Base-by-base conservation (phyloP, 53 echinoderm and acorn worm genomes). In the Apostichopus leukothele region DNA sequence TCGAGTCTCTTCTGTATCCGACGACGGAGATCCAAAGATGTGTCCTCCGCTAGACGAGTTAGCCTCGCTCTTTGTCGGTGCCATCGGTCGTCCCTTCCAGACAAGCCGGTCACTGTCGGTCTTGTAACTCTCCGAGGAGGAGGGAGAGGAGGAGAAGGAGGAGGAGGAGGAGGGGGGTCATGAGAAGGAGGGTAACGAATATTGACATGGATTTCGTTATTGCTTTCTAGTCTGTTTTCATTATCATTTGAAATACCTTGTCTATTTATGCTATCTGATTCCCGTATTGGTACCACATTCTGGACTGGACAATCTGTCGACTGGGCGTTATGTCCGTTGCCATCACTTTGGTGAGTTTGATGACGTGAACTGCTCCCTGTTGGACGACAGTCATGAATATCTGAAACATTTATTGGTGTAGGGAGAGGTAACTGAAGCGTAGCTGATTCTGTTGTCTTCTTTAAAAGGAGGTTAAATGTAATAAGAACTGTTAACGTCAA, bases 1-100 rank as follows among this genome's bases (percentile, higher is more conserved):
- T 53, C 52, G 50, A 79, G 79, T 18, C 18, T 79, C 5, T 16
- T 53, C 51, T 53, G 51, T 79, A 79, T 79, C 11, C 79, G 79
- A 52, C 13, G 13, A 5, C 18, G 10, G 18, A 79, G 19, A 52
- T 79, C 19, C 53, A 18, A n/a, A 5, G 79, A 79, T 4, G 53
- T 79, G n/a, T 16, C 18, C 19, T 79, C 79, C 18, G 79, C 53
- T 79, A 4, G 79, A 10, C 52, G n/a, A 19, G 79, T 11, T 4
- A 53, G 20, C 16, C 79, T 26, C 18, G 79, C 79, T 4, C 54
- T 51, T 8, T 51, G 13, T 9, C 13, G n/a, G 79, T 79, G 0
- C 79, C 79, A 79, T 51, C 2, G 50, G 50, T 79, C 79, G 9
- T 16, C 51, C 63, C 11, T 63, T 5, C 63, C 63, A 39, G 39